Base-by-base conservation (phyloP, 64 coral and sea anemone species). In the Pocillopora damicornis region DNA sequence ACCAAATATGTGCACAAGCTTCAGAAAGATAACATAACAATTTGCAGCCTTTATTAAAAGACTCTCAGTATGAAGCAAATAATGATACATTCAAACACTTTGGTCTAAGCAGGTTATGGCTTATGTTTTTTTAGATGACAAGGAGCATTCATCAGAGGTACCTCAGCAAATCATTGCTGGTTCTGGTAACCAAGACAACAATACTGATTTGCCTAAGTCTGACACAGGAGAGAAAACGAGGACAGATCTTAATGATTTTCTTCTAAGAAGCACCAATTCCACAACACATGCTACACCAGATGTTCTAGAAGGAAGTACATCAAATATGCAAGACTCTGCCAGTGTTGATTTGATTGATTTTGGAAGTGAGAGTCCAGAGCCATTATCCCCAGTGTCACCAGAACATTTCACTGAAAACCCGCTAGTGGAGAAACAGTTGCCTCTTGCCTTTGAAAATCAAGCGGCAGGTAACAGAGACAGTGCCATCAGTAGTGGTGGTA, bases 401-500 rank as follows among this genome's bases (percentile, higher is more conserved):
- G 66, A 18, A n/a, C 8, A 69, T 69, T 18, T 23, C 20, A 25
- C 9, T 69, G 66, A n/a, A n/a, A 69, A 69, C 66, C 17, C 20
- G 5, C 4, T 14, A 18, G 63, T 66, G 15, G 20, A 66, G 63
- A 66, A 22, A 66, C 63, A 66, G 63, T 66, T 22, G 5, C 63
- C 63, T 15, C 15, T 66, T 66, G 63, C 63, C 5, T 83, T 83
- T 58, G 17, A n/a, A 5, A 57, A 84, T 13, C 81, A 84, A 14
- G 62, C 17, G 18, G 17, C 38, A 15, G 65, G 81, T 58, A 65
- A 69, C 63, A 42, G 90, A 45, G 83, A 87, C 63, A 92, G 90
- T 78, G 80, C 83, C 75, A 92, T 92, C 20, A 92, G 90, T 15
- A 92, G 73, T 56, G 61, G 90, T 63, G 79, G 90, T 57, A 92